A percentile compares a stretch with the other conserved stretches of the same genome.
Evolutionary conservation across 37 sponge, comb jelly and placozoan species (phyloP).

Genomic region (Aphrocallistes beatrix): DNA sequence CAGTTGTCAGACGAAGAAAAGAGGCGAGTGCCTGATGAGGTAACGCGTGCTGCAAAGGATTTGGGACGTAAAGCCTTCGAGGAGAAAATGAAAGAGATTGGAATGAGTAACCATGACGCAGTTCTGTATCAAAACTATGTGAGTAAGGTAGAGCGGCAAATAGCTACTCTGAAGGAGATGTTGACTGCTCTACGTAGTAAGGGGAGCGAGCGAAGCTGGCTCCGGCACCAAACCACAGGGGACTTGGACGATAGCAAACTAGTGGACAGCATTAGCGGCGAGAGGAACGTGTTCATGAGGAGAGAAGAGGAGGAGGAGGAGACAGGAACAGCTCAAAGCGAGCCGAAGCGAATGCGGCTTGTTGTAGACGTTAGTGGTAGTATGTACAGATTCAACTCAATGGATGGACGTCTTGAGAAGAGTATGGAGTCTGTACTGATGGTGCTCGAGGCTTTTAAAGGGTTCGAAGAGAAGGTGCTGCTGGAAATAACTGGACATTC

Average conservation of each 20-base stretch:
- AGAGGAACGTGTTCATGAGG: conserved; percentile 62
- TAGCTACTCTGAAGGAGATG: conserved; percentile 42
- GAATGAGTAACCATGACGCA: conserved; percentile 78
- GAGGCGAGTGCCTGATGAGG: conserved; percentile 70
- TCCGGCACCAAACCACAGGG: conserved; percentile 72
- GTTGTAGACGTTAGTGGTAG: conserved; percentile 90
- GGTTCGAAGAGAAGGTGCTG: conserved; percentile 26
- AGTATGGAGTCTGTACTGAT: conserved; percentile 59
- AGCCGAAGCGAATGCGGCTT: conserved; percentile 55
- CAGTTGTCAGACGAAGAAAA: conserved; percentile 82
- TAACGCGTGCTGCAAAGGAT: conserved; percentile 66
- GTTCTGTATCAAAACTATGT: conserved; percentile 42
- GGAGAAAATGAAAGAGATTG: conserved; percentile 64
- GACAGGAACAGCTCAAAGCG: conserved; percentile 12
- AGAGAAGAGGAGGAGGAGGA: conserved; percentile 61
- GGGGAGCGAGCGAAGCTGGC: conserved; percentile 64
- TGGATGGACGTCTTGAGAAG: conserved; percentile 70
- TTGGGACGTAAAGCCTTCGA: conserved; percentile 65
- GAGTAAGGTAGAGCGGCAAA: conserved; percentile 42
- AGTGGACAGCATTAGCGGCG: conserved; percentile 74
- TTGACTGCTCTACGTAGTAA: conserved; percentile 48
- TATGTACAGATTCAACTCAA: conserved; percentile 85
- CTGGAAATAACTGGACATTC: conserved; percentile 78
- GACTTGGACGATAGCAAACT: conserved; percentile 82
- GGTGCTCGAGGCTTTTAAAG: conserved; percentile 75